These are phyloP conservation scores for Pygoscelis antarcticus DNA, from an alignment of 2,113 vertebrate genomes.

Conservation along the genomic window DNA sequence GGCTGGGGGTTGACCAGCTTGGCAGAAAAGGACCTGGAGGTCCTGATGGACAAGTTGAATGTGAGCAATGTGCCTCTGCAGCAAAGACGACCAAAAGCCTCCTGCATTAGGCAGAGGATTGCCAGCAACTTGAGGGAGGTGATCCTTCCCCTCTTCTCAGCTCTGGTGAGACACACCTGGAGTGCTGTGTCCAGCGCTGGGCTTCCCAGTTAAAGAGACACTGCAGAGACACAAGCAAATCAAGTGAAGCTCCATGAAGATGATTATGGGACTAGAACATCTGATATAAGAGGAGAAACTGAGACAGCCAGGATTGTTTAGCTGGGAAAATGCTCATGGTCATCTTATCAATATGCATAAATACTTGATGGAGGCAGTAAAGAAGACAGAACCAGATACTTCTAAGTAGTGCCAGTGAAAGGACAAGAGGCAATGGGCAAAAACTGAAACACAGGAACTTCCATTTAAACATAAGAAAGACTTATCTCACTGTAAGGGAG, in stretches of 20 bases:
- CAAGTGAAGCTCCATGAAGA: neutral
- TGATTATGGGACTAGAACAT: neutral
- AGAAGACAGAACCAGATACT: neutral
- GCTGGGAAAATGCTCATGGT: neutral
- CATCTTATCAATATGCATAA: neutral
- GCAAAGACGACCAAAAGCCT: neutral
- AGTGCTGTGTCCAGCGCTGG: neutral
- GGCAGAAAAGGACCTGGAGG: neutral
- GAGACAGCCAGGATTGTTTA: neutral
- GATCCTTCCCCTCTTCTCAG: neutral
- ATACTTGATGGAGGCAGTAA: neutral
- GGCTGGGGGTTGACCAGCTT: neutral
- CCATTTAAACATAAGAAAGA: neutral
- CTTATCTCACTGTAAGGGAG: neutral
- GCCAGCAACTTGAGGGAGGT: neutral
- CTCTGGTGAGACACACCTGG: neutral
- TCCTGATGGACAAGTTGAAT: neutral
- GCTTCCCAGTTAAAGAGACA: neutral
- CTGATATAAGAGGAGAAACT: neutral
- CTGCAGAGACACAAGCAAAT: neutral
- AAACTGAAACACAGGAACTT: neutral
- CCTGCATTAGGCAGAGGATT: neutral
- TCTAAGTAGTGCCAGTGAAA: neutral
- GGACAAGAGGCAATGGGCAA: neutral
- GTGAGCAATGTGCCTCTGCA: neutral